Percentiles rank a stretch among this genome's conserved stretches.
phyloP scores from a whole-genome alignment of 35 echinoderm and acorn worm species.

The Nesometra sesokonis region DNA sequence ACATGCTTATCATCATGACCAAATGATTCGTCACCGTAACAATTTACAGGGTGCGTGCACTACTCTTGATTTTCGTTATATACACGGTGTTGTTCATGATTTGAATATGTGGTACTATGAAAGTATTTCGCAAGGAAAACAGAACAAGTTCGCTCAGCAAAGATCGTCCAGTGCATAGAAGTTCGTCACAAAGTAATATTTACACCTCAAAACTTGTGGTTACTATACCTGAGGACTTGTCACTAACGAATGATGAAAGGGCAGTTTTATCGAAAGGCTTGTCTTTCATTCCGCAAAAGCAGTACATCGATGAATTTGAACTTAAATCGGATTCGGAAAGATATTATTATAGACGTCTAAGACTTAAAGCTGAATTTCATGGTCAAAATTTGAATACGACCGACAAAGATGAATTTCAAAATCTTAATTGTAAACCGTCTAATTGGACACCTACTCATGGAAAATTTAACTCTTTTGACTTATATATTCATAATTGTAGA shows the following conservation, averaged over 20 bases:
- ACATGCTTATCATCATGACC: background rate
- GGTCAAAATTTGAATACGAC: background rate
- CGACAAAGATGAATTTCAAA: background rate
- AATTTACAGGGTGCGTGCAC: background rate
- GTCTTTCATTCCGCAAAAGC: background rate
- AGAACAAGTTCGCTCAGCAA: background rate
- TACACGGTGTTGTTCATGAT: background rate
- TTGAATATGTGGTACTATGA: background rate
- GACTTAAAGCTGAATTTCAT: background rate
- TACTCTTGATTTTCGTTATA: background rate
- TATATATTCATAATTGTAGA: background rate
- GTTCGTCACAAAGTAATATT: background rate
- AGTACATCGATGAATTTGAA: background rate
- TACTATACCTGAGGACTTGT: background rate
- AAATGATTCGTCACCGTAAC: background rate
- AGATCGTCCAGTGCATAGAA: background rate
- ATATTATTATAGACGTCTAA: background rate
- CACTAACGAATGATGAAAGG: background rate
- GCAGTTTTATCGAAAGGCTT: background rate
- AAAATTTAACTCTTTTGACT: background rate
- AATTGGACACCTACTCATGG: background rate
- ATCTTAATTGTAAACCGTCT: background rate
- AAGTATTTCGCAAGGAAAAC: background rate
- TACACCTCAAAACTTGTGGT: background rate
- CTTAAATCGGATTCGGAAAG: background rate